Conservation (phyloP, 2,888 invertebrate species). For the Rotaria socialis region DNA sequence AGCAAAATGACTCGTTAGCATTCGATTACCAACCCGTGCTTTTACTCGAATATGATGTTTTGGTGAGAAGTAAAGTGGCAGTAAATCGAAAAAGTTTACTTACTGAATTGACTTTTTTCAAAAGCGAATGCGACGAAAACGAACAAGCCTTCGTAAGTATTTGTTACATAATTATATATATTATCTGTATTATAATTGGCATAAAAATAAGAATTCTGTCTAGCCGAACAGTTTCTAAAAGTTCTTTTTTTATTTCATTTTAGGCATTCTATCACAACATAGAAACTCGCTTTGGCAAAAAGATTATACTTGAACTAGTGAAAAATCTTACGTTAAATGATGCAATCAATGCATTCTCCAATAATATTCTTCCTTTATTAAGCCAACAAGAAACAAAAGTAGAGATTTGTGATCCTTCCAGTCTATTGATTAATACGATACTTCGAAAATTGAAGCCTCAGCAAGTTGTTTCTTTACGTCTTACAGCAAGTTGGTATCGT, state of each 20-base stretch:
- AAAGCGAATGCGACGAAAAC: too few species aligned
- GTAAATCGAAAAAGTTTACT: background rate
- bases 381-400: background rate
- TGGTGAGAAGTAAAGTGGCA: background rate
- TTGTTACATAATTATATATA: too few species aligned
- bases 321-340: background rate
- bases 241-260: background rate
- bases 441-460: background rate
- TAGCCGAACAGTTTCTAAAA: background rate
- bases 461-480: background rate
- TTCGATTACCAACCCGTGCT: background rate
- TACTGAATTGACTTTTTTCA: too few species aligned
- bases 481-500: background rate
- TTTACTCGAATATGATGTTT: background rate
- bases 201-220: too few species aligned
- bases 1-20: background rate
- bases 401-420: background rate
- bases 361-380: background rate
- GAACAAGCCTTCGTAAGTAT: too few species aligned
- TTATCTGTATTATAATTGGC: background rate
- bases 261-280: background rate
- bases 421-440: background rate
- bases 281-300: background rate
- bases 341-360: background rate
- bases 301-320: background rate